Evolutionary conservation across 2,888 invertebrate species (phyloP), one percentile per base, ranked within the genome.

Genomic region (Pammene fasciana): DNA sequence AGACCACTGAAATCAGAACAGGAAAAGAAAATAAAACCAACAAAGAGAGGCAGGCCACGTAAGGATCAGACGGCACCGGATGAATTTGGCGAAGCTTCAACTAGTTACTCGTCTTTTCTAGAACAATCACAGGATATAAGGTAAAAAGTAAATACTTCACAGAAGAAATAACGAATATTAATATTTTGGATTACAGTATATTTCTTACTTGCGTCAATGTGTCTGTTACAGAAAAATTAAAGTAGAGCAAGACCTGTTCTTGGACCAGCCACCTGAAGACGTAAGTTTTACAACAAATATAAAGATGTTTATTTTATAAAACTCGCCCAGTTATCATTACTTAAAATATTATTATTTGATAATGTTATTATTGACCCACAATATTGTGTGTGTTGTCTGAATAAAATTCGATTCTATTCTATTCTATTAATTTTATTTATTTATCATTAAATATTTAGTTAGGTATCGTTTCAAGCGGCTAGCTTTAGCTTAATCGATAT

Each of bases 171-270:
- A 46, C 7, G 5, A 11, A 13, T 26, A 26, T 26, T 26, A 3
- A 26, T 26, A 26, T 26, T 26, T 26, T 26, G 26, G 4, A 1
- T 26, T 26, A 1, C 6, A 9, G 11, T n/a, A 9, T 43, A 1
- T 18, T 18, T 18, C 13, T 57, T 5, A 56, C 16, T 11, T 16
- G 43, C 8, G 13, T 13, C 13, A 9, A 43, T 43, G 5, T 26
- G 16, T 50, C 2, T n/a, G 52, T 41, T 62, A 38, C 62, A 50
- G 38, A 52, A 52, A 13, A 43, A 59, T 59, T 8, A 59, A 59
- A 59, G 26, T 46, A 34, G 59, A 59, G 14, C 18, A 26, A 45
- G 45, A 59, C 6, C 26, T 26, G 26, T 18, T 16, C 18, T 43
- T 57, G 26, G 45, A 59, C 59, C 13, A 11, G 41, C 43, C 59